A percentile compares a stretch with the other conserved stretches of the same genome.
These are phyloP conservation scores for Zaprionus vittiger DNA, from an alignment of 1,140 invertebrate genomes.

Conservation along the genomic window DNA sequence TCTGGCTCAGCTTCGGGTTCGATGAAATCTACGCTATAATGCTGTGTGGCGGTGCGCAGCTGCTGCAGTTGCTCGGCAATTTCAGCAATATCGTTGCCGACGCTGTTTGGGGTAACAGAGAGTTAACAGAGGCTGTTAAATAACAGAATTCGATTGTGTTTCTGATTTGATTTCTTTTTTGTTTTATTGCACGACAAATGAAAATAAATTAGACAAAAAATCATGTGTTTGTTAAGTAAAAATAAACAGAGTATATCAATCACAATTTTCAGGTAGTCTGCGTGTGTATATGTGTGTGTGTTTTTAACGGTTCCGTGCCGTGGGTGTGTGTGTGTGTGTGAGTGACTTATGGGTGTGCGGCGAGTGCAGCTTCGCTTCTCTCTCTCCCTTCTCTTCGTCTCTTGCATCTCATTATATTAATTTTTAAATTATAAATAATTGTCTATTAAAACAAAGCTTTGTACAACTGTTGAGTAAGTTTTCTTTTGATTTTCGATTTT, in stretches of 20 bases:
- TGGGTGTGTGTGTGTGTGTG: constrained; percentile 25
- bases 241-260: constrained; percentile 60
- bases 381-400: constrained; percentile 17
- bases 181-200: constrained; percentile 71
- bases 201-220: constrained; percentile 65
- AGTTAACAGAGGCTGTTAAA: constrained; percentile 41
- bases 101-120: constrained; percentile 47
- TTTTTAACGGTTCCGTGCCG: constrained; percentile 46
- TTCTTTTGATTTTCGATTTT: constrained; percentile 34
- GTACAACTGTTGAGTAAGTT: constrained; percentile 62
- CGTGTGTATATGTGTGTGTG: constrained; percentile 29
- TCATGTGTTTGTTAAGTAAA: constrained; percentile 66
- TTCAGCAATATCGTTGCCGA: constrained; percentile 51
- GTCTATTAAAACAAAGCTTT: constrained; percentile 69
- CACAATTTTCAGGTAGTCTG: constrained; percentile 76
- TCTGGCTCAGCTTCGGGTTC: constrained; percentile 30
- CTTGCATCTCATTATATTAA: constrained; percentile 50
- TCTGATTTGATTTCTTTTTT: constrained; percentile 29
- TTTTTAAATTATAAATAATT: constrained; percentile 74
- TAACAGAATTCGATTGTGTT: constrained; percentile 17
- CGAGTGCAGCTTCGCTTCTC: constrained; percentile 56
- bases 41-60: constrained; percentile 32
- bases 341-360: constrained; percentile 46
- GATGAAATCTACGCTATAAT: neutral
- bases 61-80: constrained; percentile 61